A percentile compares a stretch with the other conserved stretches of the same genome.
phyloP scores from a whole-genome alignment of 2,888 invertebrate species.

The Helleia helle region DNA sequence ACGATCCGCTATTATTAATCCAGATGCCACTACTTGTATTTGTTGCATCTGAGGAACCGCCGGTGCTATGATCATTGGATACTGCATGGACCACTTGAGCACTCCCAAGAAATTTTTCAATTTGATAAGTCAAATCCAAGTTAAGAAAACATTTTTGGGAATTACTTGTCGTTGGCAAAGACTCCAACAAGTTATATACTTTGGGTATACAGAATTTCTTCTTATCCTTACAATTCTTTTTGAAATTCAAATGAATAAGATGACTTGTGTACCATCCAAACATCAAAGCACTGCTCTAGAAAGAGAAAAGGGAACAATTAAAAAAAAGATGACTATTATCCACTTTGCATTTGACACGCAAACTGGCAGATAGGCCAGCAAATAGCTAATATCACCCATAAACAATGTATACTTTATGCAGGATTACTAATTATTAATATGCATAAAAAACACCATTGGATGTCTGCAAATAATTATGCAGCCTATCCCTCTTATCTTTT shows the following conservation, averaged over 20 bases:
- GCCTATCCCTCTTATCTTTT: too few relatives aligned
- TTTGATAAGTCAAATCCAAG: constrained; percentile 30
- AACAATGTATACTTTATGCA: too few relatives aligned
- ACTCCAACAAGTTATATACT: constrained; percentile 29
- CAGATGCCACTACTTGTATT: constrained; percentile 22
- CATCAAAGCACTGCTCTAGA: constrained; percentile 75
- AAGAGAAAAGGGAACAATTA: constrained; percentile 19
- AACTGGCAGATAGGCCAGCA: background rate
- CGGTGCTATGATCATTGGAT: constrained; percentile 45
- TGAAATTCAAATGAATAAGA: constrained; percentile 55
- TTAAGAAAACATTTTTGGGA: constrained; percentile 15
- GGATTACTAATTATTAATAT: too few relatives aligned
- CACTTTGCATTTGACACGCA: too few relatives aligned
- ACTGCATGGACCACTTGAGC: constrained; percentile 49
- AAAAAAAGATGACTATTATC: too few relatives aligned
- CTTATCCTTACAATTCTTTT: constrained; percentile 30
- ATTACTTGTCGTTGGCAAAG: constrained; percentile 11
- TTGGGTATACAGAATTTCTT: constrained; percentile 26
- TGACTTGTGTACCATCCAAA: constrained; percentile 78
- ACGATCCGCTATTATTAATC: constrained; percentile 30
- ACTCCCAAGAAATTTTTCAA: constrained; percentile 35
- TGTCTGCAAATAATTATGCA: too few relatives aligned
- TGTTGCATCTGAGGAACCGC: constrained; percentile 17
- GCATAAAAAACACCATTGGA: too few relatives aligned
- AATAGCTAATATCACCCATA: too few relatives aligned